Evolutionary conservation across 2,797 vertebrate genomes (phyloP).

Genomic region (Bradypodion pumilum): DNA sequence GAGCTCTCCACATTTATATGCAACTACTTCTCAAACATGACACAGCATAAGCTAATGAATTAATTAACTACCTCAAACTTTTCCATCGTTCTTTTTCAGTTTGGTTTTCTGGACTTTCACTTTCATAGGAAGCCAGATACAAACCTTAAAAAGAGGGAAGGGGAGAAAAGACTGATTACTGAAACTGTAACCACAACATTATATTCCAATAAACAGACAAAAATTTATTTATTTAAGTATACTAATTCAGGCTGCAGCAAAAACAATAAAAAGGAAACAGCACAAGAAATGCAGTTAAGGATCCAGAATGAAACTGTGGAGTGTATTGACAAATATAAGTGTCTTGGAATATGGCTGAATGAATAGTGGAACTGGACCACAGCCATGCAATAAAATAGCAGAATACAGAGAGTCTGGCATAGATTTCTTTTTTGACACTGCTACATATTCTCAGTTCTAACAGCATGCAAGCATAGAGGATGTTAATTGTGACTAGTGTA

Average conservation of each 20-base stretch:
- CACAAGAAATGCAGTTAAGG: no score
- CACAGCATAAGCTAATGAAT: neutral
- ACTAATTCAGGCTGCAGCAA: no score
- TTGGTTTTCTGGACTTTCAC: constrained; percentile 82
- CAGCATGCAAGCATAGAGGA: no score
- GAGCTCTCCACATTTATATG: neutral
- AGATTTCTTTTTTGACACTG: no score
- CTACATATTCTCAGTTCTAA: no score
- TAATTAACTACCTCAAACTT: constrained; percentile 74
- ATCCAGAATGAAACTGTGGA: no score
- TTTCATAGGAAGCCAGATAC: constrained; percentile 83
- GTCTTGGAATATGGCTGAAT: no score
- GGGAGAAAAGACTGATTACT: constrained; percentile 21
- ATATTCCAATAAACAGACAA: constrained; percentile 1
- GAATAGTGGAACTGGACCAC: no score
- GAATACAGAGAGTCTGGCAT: no score
- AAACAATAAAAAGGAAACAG: neutral
- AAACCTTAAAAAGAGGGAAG: constrained; percentile 68
- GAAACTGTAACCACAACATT: neutral
- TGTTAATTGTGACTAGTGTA: no score
- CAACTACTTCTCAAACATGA: neutral
- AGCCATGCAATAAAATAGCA: no score
- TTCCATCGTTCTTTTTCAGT: constrained; percentile 82
- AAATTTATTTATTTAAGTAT: neutral
- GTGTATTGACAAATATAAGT: no score